Evolutionary conservation across 2,797 vertebrate species (phyloP), one percentile per base, ranked within the genome.

Genomic region (Psittacula echo): DNA sequence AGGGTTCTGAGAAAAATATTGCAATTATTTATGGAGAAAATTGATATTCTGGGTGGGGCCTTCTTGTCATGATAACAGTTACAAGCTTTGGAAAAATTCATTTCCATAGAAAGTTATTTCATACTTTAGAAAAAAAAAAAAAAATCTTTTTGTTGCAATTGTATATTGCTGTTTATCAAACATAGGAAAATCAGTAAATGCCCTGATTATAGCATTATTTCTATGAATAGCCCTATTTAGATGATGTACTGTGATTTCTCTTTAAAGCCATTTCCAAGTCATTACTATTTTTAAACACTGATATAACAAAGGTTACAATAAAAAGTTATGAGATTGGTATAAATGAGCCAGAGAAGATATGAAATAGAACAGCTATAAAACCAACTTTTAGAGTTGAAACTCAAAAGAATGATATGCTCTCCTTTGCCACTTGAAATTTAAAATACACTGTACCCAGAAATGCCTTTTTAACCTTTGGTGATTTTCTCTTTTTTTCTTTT

Each of bases 1-100:
- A 74, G 23, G 37, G 70, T 94, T 96, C 56, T 72, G 42, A 67
- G 32, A 72, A 90, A 92, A 77, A 13, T 64, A 61, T 45, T 85
- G 32, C 45, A 81, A 76, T 45, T 95, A 75, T 72, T 95, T 86
- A 71, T 66, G 58, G 29, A 92, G 65, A 74, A 95, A 94, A 75
- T 17, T 34, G 51, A 1, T 86, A 30, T 32, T 90, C 80, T 70
- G 61, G 66, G 67, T 15, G 6, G 12, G 14, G 16, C 5, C 20
- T 54, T 94, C 87, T 75, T 64, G 56, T 77, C 37, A 39, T 15
- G 44, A 27, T 54, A 70, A 54, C 27, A 79, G 29, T 74, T 53
- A 50, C 5, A 76, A 17, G 19, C 8, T 32, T 47, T 75, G 22
- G n/a, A 64, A 95, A 91, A 73, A 42, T 54, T 77, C 37, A 68